Base-by-base conservation (phyloP, 2,113 vertebrate species). In the Colinus virginianus region DNA sequence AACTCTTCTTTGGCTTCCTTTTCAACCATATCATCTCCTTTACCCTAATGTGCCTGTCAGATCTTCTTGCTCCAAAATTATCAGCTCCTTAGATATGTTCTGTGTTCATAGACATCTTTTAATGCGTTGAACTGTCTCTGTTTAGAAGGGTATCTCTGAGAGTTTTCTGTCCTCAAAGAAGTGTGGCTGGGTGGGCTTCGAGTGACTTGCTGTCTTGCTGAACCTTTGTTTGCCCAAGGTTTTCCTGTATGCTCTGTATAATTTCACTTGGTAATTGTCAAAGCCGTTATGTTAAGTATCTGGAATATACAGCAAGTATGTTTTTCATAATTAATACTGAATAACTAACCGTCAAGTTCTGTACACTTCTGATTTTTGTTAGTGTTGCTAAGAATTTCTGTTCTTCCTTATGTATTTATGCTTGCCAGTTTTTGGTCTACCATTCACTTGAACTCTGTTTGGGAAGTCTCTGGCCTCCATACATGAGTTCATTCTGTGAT, bases 271-370 rank as follows among this genome's bases (percentile, higher is more conserved):
- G 2, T 49, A 62, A 43, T 87, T 82, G 78, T 84, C 80, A 87
- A 64, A 81, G 78, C 36, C 69, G 45, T 43, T 67, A 51, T 42
- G 43, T 79, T 80, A 48, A 81, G 79, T 58, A 68, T 84, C 86
- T 80, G 83, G 40, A 87, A 69, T 71, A 92, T 32, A 42, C 69
- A 91, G 67, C 80, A 87, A 82, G 53, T 92, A 22, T 38, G 36
- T 63, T 74, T 74, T 87, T 67, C 63, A 20, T 90, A 76, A 72
- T 78, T 81, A 84, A 62, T 79, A 26, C 71, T 70, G 34, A 93
- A 48, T 84, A 72, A 80, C 55, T 70, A 58, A 76, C 86, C 48
- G 53, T 86, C 1, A 4, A 66, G 42, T 30, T 81, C 84, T 93
- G 42, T 70, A 38, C 28, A 66, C 38, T 55, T 93, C 58, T 59